These are phyloP conservation scores for Danio kyathit DNA, from an alignment of 2,797 vertebrate species.

Conservation along the genomic window DNA sequence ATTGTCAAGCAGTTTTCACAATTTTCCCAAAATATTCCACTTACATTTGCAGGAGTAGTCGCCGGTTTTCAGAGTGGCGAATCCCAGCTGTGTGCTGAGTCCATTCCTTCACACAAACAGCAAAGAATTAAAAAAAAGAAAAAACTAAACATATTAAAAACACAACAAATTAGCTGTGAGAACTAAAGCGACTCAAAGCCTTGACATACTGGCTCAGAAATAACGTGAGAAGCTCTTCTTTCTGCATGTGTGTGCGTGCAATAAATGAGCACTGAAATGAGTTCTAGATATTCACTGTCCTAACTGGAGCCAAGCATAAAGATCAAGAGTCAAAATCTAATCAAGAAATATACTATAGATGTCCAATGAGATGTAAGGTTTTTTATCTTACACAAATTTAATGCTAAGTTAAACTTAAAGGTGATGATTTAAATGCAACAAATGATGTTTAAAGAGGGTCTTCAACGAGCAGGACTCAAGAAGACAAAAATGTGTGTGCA, in stretches of 20 bases:
- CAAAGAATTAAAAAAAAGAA: not conserved
- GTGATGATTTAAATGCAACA: conserved; percentile 34
- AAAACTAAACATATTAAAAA: not conserved
- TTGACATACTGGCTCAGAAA: not conserved
- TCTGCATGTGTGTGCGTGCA: not conserved
- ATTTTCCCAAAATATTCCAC: conserved; percentile 44
- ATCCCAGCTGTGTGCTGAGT: conserved; percentile 78
- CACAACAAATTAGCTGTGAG: not conserved
- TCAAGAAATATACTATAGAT: not conserved
- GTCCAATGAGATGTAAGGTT: not conserved
- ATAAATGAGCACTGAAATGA: not conserved
- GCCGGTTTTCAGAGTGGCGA: conserved; percentile 77
- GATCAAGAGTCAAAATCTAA: not conserved
- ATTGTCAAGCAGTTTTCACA: not conserved
- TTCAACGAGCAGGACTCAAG: conserved; percentile 37
- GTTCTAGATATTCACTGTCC: not conserved
- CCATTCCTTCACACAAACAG: conserved; percentile 76
- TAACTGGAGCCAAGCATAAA: not conserved
- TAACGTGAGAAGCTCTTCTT: not conserved
- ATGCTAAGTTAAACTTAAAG: conserved; percentile 27
- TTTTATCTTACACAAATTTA: conserved; percentile 1
- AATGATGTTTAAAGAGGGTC: conserved; percentile 29
- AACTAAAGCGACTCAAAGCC: not conserved
- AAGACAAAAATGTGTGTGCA: conserved; percentile 59
- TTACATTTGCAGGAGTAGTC: conserved; percentile 79